These are phyloP conservation scores for Pipistrellus pygmaeus DNA, from an alignment of 2,797 vertebrate genomes.

Conservation along the genomic window DNA sequence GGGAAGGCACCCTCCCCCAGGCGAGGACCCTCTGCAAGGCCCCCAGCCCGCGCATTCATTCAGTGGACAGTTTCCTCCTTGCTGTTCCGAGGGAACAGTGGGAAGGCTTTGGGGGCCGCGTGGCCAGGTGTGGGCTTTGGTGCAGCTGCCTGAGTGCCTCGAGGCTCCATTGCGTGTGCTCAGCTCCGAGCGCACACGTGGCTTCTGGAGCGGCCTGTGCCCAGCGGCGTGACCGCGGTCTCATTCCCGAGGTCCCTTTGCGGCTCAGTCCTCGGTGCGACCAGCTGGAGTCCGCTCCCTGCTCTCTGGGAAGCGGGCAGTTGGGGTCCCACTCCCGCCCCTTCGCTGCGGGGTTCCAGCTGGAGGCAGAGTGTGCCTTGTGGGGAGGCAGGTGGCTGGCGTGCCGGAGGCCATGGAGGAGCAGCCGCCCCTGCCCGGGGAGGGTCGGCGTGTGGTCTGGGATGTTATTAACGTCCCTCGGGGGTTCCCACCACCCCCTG, in stretches of 20 bases:
- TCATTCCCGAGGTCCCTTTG: neutral
- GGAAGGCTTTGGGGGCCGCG: neutral
- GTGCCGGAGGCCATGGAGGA: neutral
- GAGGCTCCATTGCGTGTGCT: neutral
- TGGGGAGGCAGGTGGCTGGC: neutral
- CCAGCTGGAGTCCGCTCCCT: fast-evolving
- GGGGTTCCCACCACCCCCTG: neutral
- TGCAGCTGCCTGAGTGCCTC: neutral
- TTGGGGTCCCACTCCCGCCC: fast-evolving
- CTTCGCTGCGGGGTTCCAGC: neutral
- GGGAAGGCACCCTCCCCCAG: neutral
- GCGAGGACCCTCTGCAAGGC: too few species aligned
- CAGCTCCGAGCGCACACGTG: fast-evolving
- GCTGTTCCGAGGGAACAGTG: neutral
- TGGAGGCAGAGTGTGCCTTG: neutral
- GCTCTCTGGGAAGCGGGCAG: neutral
- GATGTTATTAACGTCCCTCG: neutral
- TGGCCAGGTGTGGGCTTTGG: neutral
- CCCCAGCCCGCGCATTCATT: too few species aligned
- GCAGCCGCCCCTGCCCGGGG: too few species aligned
- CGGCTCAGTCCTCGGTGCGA: too few species aligned
- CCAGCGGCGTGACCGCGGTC: neutral
- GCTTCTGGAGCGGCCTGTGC: neutral
- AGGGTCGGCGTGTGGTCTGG: neutral
- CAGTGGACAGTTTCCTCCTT: neutral